Conservation (phyloP, 1,140 invertebrate genomes). For the Limonius californicus region DNA sequence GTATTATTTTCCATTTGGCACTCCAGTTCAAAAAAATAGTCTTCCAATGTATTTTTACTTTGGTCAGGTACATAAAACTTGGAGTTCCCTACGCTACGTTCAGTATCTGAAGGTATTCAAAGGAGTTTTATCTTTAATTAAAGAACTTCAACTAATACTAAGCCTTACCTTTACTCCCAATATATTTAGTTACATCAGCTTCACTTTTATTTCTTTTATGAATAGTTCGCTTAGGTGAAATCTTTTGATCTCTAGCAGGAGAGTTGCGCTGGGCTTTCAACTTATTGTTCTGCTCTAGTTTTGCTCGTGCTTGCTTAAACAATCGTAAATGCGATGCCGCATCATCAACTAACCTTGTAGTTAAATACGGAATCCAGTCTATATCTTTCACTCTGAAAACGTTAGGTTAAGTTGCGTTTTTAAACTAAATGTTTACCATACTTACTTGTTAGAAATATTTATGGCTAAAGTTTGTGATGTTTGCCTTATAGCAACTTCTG, state of each 20-base stretch:
- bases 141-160: background rate
- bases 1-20: conserved; percentile 77
- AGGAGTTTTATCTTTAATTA: too few relatives aligned
- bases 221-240: conserved; percentile 44
- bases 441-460: conserved; percentile 54
- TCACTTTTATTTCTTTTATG: conserved; percentile 69
- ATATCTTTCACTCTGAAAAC: conserved; percentile 73
- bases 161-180: conserved; percentile 41
- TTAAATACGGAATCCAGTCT: conserved; percentile 85
- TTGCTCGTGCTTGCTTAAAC: conserved; percentile 69
- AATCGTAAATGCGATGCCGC: conserved; percentile 82
- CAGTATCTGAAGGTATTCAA: conserved; percentile 21
- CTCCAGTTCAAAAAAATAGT: conserved; percentile 86
- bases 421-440: conserved; percentile 12
- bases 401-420: too few relatives aligned
- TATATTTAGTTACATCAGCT: conserved; percentile 55
- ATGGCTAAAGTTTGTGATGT: conserved; percentile 56
- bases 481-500: conserved; percentile 49
- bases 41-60: conserved; percentile 55
- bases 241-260: conserved; percentile 50
- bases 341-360: conserved; percentile 84
- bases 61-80: conserved; percentile 34
- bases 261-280: conserved; percentile 49
- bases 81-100: conserved; percentile 32
- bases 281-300: conserved; percentile 55